Base-by-base conservation (phyloP, 2,797 vertebrate species). In the Gymnopithys bicolor region DNA sequence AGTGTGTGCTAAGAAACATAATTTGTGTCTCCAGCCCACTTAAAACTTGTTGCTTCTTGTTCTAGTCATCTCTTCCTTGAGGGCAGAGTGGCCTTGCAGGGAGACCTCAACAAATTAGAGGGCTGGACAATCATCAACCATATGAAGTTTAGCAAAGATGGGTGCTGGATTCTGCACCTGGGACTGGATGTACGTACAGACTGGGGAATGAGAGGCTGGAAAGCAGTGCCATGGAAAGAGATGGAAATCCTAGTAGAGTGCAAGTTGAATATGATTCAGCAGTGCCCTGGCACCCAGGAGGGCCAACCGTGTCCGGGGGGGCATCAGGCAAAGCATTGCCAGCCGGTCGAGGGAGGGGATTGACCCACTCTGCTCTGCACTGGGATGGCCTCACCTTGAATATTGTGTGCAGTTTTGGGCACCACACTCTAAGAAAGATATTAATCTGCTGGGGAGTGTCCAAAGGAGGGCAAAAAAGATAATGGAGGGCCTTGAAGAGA, bases 231-330 rank as follows among this genome's bases (percentile, higher is more conserved):
- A 16, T 0, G 0, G 41, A 24, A 69, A n/a, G 49, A 16, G 10
- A 9, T 1, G 12, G 13, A 6, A 6, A 3, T 52, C 7, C 46
- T 41, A 39, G 13, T 17, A 0, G 0, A 1, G 21, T 25, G 6
- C 6, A 59, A 53, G 39, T 5, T 41, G 59, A 53, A 5, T 2
- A 8, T 7, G 52, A 48, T 3, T 1, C 39, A 53, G 30, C 25
- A 13, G 30, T 19, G 45, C 17, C 45, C 21, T 46, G 37, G 30
- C 24, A 77, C 28, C n/a, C 66, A 77, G 58, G 45, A 58, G 25
- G 5, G 3, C 4, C 56, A 49, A 0, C 0, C 0, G 0, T 48
- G 17, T 7, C 46, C 69, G 19, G 41, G 19, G 4, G 12, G 0
- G 3, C 63, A 70, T 16, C 51, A 33, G 64, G 28, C 3, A 4